Evolutionary conservation across 2,797 vertebrate genomes (phyloP), one percentile per base, ranked within the genome.

Genomic region (Anolis apletophallus): DNA sequence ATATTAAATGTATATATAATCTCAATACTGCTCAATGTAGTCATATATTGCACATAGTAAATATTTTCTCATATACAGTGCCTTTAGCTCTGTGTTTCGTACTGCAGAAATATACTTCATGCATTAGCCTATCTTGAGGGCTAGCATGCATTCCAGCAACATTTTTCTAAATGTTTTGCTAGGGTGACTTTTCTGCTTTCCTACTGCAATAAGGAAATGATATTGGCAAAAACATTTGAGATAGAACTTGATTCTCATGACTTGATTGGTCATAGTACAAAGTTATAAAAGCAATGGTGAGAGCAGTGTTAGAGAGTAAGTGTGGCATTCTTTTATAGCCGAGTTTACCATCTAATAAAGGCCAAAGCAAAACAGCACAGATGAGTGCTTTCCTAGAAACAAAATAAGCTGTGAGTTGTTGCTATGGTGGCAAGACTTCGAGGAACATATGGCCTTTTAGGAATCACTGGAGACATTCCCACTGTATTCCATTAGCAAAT

Each of bases 361-460:
- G 61, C 50, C 1, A 11, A 19, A 82, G 72, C 59, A 57, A 52
- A 82, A 40, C 54, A 79, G 55, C 46, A 73, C 23, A 36, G 32
- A 87, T 74, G 26, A 78, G 54, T 5, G 7, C 32, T 83, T 87
- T 87, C 86, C 76, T 80, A 68, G 69, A 87, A 84, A 55, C 57
- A 50, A 72, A 83, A 64, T 40, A 54, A 73, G 14, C 73, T n/a
- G n/a, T 64, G 75, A 87, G 46, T 1, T 3, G 86, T 84, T 87
- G 68, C 86, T 72, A 84, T 84, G 59, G 81, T 68, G 54, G 55
- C 86, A 52, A 16, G 73, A 40, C 75, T 87, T 87, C 81, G 76
- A 87, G 81, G 46, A 87, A 87, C 81, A 84, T 73, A 84, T 54
- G 32, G 68, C 68, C 81, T 87, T 84, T 87, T 73, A 87, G 82